A percentile compares a stretch with the other conserved stretches of the same genome.
Evolutionary conservation across 2,888 invertebrate genomes (phyloP).

Genomic region (Vannuccia rotundouncinata): DNA sequence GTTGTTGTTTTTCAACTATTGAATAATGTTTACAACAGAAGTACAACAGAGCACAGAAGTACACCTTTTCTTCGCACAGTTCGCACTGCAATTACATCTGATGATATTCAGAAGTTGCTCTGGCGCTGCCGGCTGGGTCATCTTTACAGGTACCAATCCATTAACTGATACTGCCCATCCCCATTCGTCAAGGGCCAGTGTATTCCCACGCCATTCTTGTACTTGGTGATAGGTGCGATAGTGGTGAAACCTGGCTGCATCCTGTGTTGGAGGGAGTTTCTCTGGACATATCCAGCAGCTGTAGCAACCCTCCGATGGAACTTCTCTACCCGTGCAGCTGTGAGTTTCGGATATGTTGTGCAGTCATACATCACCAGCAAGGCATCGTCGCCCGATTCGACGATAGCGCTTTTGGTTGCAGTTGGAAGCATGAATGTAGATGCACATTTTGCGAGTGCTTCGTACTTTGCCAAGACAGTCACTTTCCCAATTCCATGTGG

Average conservation of each 20-base stretch:
- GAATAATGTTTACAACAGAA: slow-evolving; percentile 15
- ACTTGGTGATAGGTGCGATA: slow-evolving; percentile 24
- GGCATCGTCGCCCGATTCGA: slow-evolving; percentile 23
- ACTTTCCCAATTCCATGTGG: slow-evolving; percentile 24
- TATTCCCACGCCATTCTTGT: slow-evolving; percentile 20
- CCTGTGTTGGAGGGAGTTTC: slow-evolving; percentile 26
- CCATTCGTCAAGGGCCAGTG: slow-evolving; percentile 24
- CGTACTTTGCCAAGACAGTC: slow-evolving; percentile 26
- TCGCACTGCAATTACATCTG: slow-evolving; percentile 23
- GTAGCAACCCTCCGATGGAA: slow-evolving; percentile 23
- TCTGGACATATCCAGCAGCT: slow-evolving; percentile 24
- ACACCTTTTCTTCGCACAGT: slow-evolving; percentile 26
- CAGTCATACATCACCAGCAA: slow-evolving; percentile 26
- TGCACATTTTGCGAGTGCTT: slow-evolving; percentile 26
- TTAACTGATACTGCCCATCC: slow-evolving; percentile 26
- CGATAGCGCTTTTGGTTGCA: slow-evolving; percentile 24
- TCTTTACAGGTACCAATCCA: slow-evolving; percentile 26
- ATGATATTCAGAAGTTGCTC: slow-evolving; percentile 24
- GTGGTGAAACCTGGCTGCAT: slow-evolving; percentile 26
- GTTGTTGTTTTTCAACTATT: slow-evolving; percentile 26
- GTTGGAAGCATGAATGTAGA: slow-evolving; percentile 26
- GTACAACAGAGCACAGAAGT: slow-evolving; percentile 7
- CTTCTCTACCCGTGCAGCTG: slow-evolving; percentile 19
- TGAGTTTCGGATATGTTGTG: slow-evolving; percentile 23
- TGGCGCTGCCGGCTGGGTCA: slow-evolving; percentile 26